phyloP scores from a whole-genome alignment of 2,797 vertebrate species.

The Nasua narica region DNA sequence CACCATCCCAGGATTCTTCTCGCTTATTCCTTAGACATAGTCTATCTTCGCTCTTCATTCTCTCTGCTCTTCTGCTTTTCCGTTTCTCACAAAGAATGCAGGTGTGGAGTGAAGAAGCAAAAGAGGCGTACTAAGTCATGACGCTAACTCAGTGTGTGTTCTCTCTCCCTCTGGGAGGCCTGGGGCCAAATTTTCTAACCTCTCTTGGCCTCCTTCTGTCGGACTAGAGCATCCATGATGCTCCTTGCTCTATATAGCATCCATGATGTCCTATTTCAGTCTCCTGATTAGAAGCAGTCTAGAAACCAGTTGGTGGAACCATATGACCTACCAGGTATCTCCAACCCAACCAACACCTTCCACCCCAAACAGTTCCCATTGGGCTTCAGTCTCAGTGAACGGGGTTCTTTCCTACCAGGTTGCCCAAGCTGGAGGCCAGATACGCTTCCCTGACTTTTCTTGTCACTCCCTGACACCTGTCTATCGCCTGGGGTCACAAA shows the following conservation, averaged over 20 bases:
- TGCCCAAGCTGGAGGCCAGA: background rate
- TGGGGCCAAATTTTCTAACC: background rate
- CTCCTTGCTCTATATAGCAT: too few species aligned
- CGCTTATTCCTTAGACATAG: background rate
- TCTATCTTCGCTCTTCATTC: background rate
- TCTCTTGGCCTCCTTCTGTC: background rate
- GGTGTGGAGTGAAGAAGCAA: background rate
- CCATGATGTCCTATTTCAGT: background rate
- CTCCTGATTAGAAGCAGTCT: background rate
- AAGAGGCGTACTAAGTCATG: background rate
- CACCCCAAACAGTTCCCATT: too few species aligned
- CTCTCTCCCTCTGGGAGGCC: background rate
- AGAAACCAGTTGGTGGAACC: background rate
- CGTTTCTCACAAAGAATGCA: background rate
- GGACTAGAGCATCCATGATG: background rate
- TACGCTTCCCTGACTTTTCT: background rate
- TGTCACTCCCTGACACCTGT: background rate
- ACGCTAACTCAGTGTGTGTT: rapidly evolving
- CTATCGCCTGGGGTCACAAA: background rate
- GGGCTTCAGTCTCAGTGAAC: background rate
- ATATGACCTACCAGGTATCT: background rate
- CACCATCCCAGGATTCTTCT: rapidly evolving
- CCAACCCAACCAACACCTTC: background rate
- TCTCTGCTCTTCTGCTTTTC: background rate
- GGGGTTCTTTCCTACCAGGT: background rate